Evolutionary conservation across 2,113 vertebrate species (phyloP), one percentile per base, ranked within the genome.

Genomic region (Notiomystis cincta): DNA sequence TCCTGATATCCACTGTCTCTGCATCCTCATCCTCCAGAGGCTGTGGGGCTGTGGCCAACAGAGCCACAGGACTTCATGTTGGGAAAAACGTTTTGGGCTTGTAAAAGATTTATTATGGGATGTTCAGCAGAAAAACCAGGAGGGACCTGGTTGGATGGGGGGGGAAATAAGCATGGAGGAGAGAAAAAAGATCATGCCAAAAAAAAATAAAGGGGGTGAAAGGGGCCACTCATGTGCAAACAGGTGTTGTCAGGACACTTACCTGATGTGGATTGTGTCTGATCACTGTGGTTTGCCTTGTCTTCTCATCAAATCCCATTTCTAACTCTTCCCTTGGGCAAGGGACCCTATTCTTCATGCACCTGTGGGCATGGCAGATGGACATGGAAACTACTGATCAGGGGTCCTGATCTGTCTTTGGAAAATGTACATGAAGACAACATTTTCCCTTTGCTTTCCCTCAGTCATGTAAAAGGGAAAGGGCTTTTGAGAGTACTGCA

Each of bases 211-310:
- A 18, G 6, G 6, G 10, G 3, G 21, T 18, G 17, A 42, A 75
- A 81, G 6, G 4, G 30, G 5, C 7, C 12, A 40, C 38, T 58
- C 11, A 23, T 14, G 14, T 24, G 24, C 53, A 58, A 62, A 62
- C 2, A 33, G 8, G 18, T 0, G 0, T 38, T 18, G 10, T 38
- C 44, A 38, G 13, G 33, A 37, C 37, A 31, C 17, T 42, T 51
- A 47, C 0, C 21, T 44, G 21, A 81, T 0, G 1, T 30, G 25
- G 18, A 67, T 54, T 40, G 12, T 37, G 47, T 40, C 50, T 61
- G 3, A 42, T 23, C 22, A 73, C 10, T 12, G 21, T 11, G 33
- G 33, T 27, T 6, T 57, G 30, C 37, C 47, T 64, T 69, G 30
- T 78, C 30, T 60, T 50, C 45, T 85, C 54, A 47, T 66, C 53